Base-by-base conservation (phyloP, 2,797 vertebrate genomes). In the Myripristis murdjan region DNA sequence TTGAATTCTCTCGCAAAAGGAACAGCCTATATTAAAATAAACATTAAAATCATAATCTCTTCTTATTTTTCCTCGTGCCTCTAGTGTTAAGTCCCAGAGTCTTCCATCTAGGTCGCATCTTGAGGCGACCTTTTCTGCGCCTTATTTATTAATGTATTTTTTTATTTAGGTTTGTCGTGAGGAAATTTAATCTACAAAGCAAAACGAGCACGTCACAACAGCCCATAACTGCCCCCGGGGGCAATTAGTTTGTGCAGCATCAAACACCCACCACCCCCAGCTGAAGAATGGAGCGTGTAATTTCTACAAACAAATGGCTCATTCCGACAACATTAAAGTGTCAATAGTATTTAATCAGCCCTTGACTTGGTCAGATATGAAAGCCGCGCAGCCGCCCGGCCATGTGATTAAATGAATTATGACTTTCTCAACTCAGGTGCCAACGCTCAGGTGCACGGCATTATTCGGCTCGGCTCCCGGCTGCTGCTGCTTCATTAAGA, bases 201-300 rank as follows among this genome's bases (percentile, higher is more conserved):
- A 48, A 52, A 75, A 46, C n/a, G 28, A 66, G 47, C 57, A 23
- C 60, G 71, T 77, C 66, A 77, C 76, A 55, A 59, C 63, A 84
- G 73, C 73, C 56, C 79, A 56, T 59, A 76, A 66, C 73, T 79
- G 80, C 83, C 87, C 85, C 81, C 60, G 61, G 84, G 86, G 89
- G 81, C 81, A 78, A 87, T 87, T 81, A 84, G 73, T 82, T 73
- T 72, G 87, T 73, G 72, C 78, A 55, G 75, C 69, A 81, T 77
- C 82, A 77, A 77, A 76, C 77, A 70, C 59, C 49, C 49, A 77
- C 73, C 82, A 75, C 75, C 82, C 79, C 66, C 87, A 85, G 64
- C 64, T 71, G 86, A 86, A 75, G 90, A 86, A 83, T 81, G 87
- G 77, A 85, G 83, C 81, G 73, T 86, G 90, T 88, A 82, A 91